Base-by-base conservation (phyloP, 2,888 invertebrate species). In the Athripsodes cinereus region DNA sequence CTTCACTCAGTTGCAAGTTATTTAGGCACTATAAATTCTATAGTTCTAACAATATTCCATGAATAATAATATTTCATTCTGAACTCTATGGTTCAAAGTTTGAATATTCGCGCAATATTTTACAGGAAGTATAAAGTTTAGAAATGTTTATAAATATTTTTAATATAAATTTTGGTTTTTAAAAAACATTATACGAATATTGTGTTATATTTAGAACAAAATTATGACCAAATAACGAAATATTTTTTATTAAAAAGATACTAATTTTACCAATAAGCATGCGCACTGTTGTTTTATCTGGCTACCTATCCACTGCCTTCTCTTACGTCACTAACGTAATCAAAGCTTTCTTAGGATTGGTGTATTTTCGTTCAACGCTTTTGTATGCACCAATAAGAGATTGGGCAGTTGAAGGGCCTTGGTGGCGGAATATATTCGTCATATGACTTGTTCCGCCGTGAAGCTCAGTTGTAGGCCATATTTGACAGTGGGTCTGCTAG, bases 401-500 rank as follows among this genome's bases (percentile, higher is more conserved):
- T 71, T 73, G 72, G 74, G 74, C 76, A 75, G 74, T 71, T 74
- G 68, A 71, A 72, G 74, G 71, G 68, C 65, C 65, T 76, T 52
- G 73, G 73, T 76, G 75, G 76, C 76, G 74, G 76, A 76, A 75
- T 76, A 76, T 50, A 76, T 75, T 83, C 84, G 86, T 88, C 88
- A 88, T 88, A 88, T 88, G 88, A 88, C 87, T 86, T 80, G 82
- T 81, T 82, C 79, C 74, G 55, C 71, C 74, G 74, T 78, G 75
- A 76, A 76, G 78, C 72, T 78, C 75, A 75, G 78, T 78, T 79
- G 85, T 86, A 85, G 79, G 85, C 86, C 87, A 85, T 87, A 85
- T 87, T 88, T 88, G 88, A 88, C 88, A 88, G 88, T 86, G 59
- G 84, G 81, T 78, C 83, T 83, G 82, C 84, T 86, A 86, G 87